Percentiles rank a stretch among this genome's conserved stretches.
These are phyloP conservation scores for Ennomos erosarius DNA, from an alignment of 2,888 invertebrate species.

Conservation along the genomic window DNA sequence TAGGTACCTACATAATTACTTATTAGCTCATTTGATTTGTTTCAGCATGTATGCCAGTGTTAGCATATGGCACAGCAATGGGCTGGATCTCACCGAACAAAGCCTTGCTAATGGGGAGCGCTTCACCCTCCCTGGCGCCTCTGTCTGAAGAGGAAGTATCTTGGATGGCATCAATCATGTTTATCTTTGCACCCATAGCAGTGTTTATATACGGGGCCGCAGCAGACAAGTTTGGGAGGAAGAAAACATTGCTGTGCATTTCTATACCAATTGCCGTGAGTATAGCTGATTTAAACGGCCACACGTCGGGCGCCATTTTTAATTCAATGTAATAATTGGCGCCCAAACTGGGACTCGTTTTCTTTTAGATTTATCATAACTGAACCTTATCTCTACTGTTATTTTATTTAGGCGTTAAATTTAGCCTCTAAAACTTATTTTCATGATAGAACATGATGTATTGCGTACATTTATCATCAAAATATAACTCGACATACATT, in stretches of 20 bases:
- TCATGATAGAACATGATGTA: too few species aligned
- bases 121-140: conserved; percentile 64
- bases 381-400: too few species aligned
- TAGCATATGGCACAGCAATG: conserved; percentile 82
- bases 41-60: conserved; percentile 83
- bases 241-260: conserved; percentile 70
- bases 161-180: conserved; percentile 85
- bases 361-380: too few species aligned
- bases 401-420: too few species aligned
- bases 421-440: too few species aligned
- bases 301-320: neutral
- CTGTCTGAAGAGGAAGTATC: conserved; percentile 78
- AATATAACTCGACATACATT: too few species aligned
- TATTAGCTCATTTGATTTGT: conserved; percentile 30
- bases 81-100: conserved; percentile 86
- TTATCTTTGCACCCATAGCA: conserved; percentile 83
- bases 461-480: too few species aligned
- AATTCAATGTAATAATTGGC: neutral
- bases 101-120: conserved; percentile 72
- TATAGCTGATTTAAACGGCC: conserved; percentile 12
- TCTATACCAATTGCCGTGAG: conserved; percentile 74
- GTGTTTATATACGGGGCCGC: conserved; percentile 82
- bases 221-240: conserved; percentile 81
- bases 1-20: too few species aligned
- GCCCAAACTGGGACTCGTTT: conserved; percentile 5